Base-by-base conservation (phyloP, 2,113 vertebrate species). In the Bufo bufo region DNA sequence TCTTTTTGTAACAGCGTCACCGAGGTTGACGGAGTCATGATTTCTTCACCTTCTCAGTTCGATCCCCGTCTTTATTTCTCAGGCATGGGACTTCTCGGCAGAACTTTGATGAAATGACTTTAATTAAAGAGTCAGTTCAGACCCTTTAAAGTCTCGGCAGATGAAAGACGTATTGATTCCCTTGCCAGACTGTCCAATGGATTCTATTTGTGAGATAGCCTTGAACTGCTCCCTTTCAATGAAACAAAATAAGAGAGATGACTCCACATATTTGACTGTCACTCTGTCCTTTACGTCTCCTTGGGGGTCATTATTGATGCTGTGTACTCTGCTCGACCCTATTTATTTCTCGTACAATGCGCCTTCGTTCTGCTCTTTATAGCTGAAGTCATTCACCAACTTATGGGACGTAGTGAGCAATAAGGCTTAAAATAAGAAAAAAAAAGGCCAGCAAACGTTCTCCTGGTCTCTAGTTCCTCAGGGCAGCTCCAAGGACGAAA, bases 161-260 rank as follows among this genome's bases (percentile, higher is more conserved):
- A 88, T 61, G 77, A 82, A 88, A 77, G 66, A 88, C 85, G 23
- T 83, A 88, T 88, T 77, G 87, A 88, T 88, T 84, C 54, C 14
- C n/a, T 19, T 82, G 43, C 50, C 86, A 82, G 79, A 33, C 65
- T 65, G 80, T 83, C 69, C 80, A 65, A 20, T 16, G 56, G 56
- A 19, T 77, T 83, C 56, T 88, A 88, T 88, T 77, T 83, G 52
- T 59, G 56, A 63, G 49, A 65, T 84, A 43, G 80, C 69, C 59
- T 83, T 65, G 14, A 77, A 75, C 23, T 71, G 16, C 23, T 54
- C 54, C 66, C 33, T 74, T 65, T 72, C 69, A 88, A 63, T 79
- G n/a, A 50, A 54, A 87, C 52, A 11, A 23, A 87, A 71, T 69
- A 58, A 87, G 85, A 82, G 66, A 6, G 20, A 74, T 83, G 71